A percentile compares a stretch with the other conserved stretches of the same genome.
phyloP scores from a whole-genome alignment of 2,797 vertebrate species.

The Dromococcyx pavoninus region DNA sequence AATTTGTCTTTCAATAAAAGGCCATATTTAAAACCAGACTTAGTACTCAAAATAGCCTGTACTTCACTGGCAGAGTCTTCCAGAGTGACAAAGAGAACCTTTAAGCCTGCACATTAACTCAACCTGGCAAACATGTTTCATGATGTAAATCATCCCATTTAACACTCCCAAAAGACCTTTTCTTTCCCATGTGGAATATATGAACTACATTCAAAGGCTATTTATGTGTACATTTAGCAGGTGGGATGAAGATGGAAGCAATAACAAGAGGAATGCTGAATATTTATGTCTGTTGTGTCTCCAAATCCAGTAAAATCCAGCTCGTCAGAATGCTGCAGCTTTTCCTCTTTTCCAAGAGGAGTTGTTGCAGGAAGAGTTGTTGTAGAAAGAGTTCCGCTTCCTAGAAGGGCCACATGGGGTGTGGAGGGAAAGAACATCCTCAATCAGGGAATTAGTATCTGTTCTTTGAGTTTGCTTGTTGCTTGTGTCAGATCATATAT shows the following conservation, averaged over 20 bases:
- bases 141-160: background rate
- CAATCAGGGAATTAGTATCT: background rate
- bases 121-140: background rate
- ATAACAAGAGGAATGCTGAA: background rate
- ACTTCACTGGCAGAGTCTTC: background rate
- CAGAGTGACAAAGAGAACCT: constrained; percentile 1
- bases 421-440: background rate
- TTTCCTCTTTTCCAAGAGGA: background rate
- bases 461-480: background rate
- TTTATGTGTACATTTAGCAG: background rate
- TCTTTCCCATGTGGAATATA: background rate
- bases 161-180: background rate
- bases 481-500: background rate
- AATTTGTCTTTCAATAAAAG: constrained; percentile 19
- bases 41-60: background rate
- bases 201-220: background rate
- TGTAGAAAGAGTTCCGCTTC: too few species aligned
- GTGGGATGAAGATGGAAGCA: background rate
- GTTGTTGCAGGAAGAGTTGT: too few species aligned
- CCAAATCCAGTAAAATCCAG: background rate
- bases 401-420: background rate
- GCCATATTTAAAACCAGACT: constrained; percentile 9
- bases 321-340: background rate
- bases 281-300: background rate
- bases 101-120: background rate